Percentiles rank a stretch among this genome's conserved stretches.
phyloP scores from a whole-genome alignment of 2,797 vertebrate species.

The Ctenochaetus hawaiiensis region DNA sequence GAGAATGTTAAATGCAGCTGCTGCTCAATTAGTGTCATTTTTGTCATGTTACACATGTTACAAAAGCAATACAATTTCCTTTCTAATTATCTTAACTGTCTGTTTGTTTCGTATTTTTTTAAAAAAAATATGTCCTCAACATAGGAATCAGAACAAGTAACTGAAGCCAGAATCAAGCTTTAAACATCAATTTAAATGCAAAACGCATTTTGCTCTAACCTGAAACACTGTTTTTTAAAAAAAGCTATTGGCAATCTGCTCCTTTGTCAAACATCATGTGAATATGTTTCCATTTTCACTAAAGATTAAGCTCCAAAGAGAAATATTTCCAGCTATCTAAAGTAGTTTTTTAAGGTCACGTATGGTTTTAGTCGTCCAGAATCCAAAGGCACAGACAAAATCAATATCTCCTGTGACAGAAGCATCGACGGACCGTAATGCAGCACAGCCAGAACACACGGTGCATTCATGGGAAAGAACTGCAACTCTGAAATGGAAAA shows the following conservation, averaged over 20 bases:
- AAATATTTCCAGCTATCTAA: neutral
- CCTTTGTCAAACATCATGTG: neutral
- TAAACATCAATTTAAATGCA: neutral
- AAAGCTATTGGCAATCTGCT: too few relatives aligned
- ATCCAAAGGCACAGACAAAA: conserved; percentile 11
- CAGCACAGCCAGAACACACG: conserved; percentile 10
- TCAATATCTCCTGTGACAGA: conserved; percentile 11
- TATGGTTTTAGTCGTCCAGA: conserved; percentile 2
- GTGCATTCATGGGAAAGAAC: neutral
- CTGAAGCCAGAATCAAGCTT: neutral
- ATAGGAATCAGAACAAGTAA: neutral
- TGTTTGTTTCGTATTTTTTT: neutral
- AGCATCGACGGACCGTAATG: conserved; percentile 11
- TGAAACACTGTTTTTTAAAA: too few relatives aligned
- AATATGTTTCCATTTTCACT: neutral
- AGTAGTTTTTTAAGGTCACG: neutral
- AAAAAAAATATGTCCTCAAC: conserved; percentile 1
- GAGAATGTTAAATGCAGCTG: conserved; percentile 16
- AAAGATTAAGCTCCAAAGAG: neutral
- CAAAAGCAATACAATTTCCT: conserved; percentile 29
- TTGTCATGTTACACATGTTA: neutral
- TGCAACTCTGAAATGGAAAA: neutral
- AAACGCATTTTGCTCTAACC: neutral
- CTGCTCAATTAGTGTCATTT: conserved; percentile 17
- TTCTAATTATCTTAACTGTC: conserved; percentile 16